phyloP scores from a whole-genome alignment of 2,888 invertebrate species.

The Mythimna lalbum region DNA sequence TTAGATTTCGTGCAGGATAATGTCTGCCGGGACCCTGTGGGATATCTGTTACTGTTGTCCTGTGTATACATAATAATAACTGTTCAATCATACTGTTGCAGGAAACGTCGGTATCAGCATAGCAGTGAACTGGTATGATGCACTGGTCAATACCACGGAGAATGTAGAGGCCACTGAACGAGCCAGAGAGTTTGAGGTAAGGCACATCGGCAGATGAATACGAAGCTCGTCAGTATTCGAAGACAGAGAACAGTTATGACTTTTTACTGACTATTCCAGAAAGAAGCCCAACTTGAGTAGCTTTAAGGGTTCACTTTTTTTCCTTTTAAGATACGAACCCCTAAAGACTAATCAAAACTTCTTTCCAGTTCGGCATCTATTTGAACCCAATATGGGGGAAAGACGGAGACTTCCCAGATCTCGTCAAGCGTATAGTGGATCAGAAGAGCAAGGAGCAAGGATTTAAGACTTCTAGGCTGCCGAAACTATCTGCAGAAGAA shows the following conservation, averaged over 20 bases:
- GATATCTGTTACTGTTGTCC: no score
- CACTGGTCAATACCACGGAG: conserved; percentile 73
- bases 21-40: no score
- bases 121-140: conserved; percentile 79
- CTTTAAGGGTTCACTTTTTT: no score
- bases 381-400: conserved; percentile 86
- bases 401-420: conserved; percentile 86
- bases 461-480: conserved; percentile 74
- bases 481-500: conserved; percentile 72
- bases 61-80: no score
- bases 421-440: conserved; percentile 73
- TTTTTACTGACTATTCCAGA: no score
- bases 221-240: no score
- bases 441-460: conserved; percentile 81
- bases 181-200: conserved; percentile 79
- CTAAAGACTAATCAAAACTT: neutral
- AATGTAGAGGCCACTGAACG: conserved; percentile 78
- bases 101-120: conserved; percentile 81
- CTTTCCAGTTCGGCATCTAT: conserved; percentile 81
- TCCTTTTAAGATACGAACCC: neutral
- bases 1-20: no score
- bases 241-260: no score
- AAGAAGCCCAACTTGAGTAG: no score
- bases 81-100: conserved; percentile 60
- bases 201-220: conserved; percentile 8